phyloP scores from a whole-genome alignment of 2,797 vertebrate genomes.

The Cyclura pinguis region DNA sequence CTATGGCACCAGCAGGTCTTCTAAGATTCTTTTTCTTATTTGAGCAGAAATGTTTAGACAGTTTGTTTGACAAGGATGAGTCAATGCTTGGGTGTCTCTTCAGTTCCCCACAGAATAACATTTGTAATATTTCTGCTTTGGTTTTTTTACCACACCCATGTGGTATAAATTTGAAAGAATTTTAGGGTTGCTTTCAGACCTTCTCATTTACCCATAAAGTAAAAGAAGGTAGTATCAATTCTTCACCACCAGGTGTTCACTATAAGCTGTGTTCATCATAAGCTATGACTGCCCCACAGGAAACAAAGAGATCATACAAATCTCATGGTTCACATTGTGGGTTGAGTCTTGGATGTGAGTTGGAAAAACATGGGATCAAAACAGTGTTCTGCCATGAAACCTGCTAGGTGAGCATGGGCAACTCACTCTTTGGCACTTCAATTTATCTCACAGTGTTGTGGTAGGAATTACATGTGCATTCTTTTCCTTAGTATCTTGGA shows the following conservation, averaged over 20 bases:
- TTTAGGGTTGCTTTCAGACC: not conserved
- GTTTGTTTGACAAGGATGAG: not conserved
- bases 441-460: not conserved
- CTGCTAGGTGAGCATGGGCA: too few species aligned
- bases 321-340: not conserved
- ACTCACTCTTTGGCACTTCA: not conserved
- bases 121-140: not conserved
- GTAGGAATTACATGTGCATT: not conserved
- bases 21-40: not conserved
- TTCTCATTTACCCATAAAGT: not conserved
- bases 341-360: not conserved
- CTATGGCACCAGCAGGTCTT: not conserved
- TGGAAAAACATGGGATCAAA: not conserved
- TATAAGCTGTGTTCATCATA: not conserved
- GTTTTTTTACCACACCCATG: constrained; percentile 3
- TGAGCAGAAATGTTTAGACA: not conserved
- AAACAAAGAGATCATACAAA: not conserved
- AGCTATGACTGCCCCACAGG: not conserved
- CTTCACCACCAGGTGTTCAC: not conserved
- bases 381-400: not conserved
- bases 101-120: not conserved
- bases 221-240: not conserved
- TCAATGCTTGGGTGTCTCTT: not conserved
- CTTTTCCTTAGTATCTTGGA: not conserved
- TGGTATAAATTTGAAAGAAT: not conserved